These are phyloP conservation scores for Strigops habroptila DNA, from an alignment of 2,113 vertebrate genomes.

Conservation along the genomic window DNA sequence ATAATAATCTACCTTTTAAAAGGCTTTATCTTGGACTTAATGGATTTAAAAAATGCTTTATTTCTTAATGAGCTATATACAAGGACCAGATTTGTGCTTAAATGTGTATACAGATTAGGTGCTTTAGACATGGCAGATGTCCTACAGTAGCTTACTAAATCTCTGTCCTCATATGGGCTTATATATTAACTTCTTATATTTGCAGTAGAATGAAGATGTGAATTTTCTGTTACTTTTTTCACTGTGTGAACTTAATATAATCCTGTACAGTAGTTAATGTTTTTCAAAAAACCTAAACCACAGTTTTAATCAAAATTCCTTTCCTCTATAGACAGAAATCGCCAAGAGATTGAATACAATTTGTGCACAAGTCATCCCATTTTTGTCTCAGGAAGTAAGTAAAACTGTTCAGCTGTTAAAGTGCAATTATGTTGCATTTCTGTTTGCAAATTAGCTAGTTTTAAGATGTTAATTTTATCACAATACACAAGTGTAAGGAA, in stretches of 20 bases:
- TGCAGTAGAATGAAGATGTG: not conserved
- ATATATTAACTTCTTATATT: not conserved
- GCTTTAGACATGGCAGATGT: constrained; percentile 29
- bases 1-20: constrained; percentile 28
- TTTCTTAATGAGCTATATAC: constrained; percentile 34
- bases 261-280: not conserved
- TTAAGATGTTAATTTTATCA: constrained; percentile 81
- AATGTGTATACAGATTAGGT: constrained; percentile 17
- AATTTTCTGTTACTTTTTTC: not conserved
- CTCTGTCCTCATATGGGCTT: not conserved
- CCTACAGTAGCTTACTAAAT: not conserved
- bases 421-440: constrained; percentile 78
- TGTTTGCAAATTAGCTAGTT: constrained; percentile 81
- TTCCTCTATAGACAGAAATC: constrained; percentile 89
- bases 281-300: not conserved
- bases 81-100: constrained; percentile 25
- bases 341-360: constrained; percentile 98
- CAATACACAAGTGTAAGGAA: constrained; percentile 75
- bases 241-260: not conserved
- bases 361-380: constrained; percentile 98
- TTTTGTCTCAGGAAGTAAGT: constrained; percentile 99
- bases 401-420: constrained; percentile 77
- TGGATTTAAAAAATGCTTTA: constrained; percentile 36
- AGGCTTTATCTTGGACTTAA: not conserved
- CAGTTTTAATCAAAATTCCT: constrained; percentile 60